A percentile compares a stretch with the other conserved stretches of the same genome.
phyloP scores from a whole-genome alignment of 2,113 vertebrate species.

The Tapirus terrestris region DNA sequence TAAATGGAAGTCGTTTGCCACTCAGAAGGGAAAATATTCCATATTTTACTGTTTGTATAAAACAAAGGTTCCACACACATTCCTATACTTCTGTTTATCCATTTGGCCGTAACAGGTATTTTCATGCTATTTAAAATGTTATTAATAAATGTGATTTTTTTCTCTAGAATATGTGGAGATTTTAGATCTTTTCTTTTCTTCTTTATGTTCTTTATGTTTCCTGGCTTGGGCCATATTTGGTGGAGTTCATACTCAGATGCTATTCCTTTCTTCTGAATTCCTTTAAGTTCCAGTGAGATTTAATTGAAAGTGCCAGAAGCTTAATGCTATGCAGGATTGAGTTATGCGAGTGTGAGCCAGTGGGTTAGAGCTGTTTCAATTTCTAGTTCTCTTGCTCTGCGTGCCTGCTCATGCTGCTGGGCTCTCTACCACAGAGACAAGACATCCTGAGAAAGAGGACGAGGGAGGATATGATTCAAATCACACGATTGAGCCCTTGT shows the following conservation, averaged over 20 bases:
- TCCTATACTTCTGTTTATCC: not conserved
- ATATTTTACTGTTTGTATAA: not conserved
- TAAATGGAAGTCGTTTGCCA: not conserved
- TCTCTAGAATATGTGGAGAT: not conserved
- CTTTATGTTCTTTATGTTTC: not conserved
- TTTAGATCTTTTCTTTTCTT: not conserved
- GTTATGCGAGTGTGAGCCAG: not conserved
- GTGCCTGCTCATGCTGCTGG: not conserved
- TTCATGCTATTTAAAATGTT: not conserved
- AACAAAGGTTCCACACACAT: not conserved
- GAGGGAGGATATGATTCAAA: not conserved
- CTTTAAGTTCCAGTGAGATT: conserved; percentile 12
- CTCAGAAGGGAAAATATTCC: not conserved
- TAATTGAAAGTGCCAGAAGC: not conserved
- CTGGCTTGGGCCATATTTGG: not conserved
- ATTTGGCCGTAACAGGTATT: not conserved
- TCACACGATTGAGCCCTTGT: not conserved
- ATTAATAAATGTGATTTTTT: not conserved
- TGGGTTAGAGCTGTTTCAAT: not conserved
- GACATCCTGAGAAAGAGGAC: not conserved
- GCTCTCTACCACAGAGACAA: not conserved
- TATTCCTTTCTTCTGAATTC: not conserved
- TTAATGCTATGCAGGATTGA: not conserved
- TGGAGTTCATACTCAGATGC: not conserved
- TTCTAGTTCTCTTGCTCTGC: not conserved